phyloP scores from a whole-genome alignment of 2,797 vertebrate genomes.

The Garrulus glandarius region DNA sequence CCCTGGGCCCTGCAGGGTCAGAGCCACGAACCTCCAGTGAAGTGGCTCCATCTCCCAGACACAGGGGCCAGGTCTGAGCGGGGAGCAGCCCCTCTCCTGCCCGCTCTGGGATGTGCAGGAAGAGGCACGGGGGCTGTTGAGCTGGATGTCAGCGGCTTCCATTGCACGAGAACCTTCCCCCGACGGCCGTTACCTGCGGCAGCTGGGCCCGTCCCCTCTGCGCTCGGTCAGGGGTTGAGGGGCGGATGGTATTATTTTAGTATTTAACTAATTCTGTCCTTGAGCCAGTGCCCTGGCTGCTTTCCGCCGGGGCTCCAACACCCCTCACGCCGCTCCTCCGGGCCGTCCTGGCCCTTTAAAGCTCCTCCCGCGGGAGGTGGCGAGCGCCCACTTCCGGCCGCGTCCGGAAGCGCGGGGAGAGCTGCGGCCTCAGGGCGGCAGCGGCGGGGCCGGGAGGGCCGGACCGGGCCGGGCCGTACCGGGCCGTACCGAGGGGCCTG shows the following conservation, averaged over 20 bases:
- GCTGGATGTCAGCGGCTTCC: not conserved
- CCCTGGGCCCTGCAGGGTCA: not conserved
- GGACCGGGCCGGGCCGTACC: no score
- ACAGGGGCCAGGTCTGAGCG: not conserved
- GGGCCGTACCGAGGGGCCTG: not conserved
- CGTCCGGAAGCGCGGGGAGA: not conserved
- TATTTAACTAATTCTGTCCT: not conserved
- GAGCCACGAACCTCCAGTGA: rapidly evolving
- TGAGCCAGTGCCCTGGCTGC: not conserved
- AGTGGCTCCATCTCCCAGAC: not conserved
- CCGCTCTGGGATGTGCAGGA: not conserved
- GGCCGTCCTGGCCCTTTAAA: not conserved
- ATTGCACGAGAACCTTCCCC: not conserved
- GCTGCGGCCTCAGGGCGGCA: not conserved
- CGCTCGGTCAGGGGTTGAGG: not conserved
- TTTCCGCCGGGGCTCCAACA: not conserved
- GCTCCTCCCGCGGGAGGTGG: not conserved
- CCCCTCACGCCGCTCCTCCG: rapidly evolving
- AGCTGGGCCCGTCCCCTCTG: no score
- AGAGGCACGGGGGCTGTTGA: not conserved
- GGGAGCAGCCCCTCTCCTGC: not conserved
- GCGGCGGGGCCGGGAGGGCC: not conserved
- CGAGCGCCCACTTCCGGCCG: not conserved
- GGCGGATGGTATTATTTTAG: not conserved
- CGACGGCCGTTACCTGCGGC: not conserved